Base-by-base conservation (phyloP, 2,797 vertebrate species). In the Parauchenoglanis punctatus region DNA sequence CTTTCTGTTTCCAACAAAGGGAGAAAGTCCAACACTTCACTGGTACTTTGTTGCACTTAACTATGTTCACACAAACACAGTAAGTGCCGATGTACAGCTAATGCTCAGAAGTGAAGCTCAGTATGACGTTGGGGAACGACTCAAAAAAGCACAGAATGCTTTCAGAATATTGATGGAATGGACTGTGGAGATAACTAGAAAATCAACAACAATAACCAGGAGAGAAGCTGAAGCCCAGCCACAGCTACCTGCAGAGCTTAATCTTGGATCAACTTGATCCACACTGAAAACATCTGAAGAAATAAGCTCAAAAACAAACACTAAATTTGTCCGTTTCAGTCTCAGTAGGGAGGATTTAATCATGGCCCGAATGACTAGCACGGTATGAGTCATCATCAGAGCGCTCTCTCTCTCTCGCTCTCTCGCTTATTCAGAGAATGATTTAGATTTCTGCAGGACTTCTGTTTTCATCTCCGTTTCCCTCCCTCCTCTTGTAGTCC, bases 331-430 rank as follows among this genome's bases (percentile, higher is more conserved):
- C 77, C 68, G 80, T 44, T 92, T 87, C 54, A 40, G 40, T 40
- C 89, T 85, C 93, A 92, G 91, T 89, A 86, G 87, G 88, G 80
- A 83, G 40, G 40, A 83, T 93, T 92, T 87, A 94, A 94, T 93
- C 89, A 84, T 70, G 86, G 75, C 87, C 85, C 1, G 6, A 86
- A 86, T 89, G 90, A 87, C 93, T 94, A 93, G 40, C 92, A 93
- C 87, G 85, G 93, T 92, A 93, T 95, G 94, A 96, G 90, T 96
- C 95, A 95, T 94, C 93, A 76, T 59, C 44, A 59, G 17, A 54
- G 11, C 10, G 31, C 63, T 67, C 73, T 84, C 61, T 84, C 61
- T 56, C 49, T 44, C 46, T 49, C 46, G 5, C 59, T 56, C 49
- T 44, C 46, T 49, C 46, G 0, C 11, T 78, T 28, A 77, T 20